A percentile compares a stretch with the other conserved stretches of the same genome.
Evolutionary conservation across 2,797 vertebrate species (phyloP).

Genomic region (Thaleichthys pacificus): DNA sequence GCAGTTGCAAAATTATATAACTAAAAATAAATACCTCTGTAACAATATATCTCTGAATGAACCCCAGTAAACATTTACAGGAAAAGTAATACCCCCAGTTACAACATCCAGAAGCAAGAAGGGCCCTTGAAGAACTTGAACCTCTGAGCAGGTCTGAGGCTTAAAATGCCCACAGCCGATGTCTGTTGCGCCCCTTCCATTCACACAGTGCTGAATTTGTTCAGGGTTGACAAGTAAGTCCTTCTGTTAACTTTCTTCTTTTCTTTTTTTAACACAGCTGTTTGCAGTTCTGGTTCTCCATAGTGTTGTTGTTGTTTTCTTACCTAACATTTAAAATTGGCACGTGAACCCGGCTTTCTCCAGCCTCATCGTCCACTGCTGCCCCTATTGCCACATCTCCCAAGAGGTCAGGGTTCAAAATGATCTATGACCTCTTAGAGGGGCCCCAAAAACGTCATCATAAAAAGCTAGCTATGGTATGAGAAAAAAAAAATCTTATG

Average conservation of each 20-base stretch:
- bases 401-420: conserved; percentile 17
- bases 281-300: conserved; percentile 1
- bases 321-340: neutral
- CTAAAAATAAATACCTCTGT: conserved; percentile 21
- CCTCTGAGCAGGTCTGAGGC: conserved; percentile 43
- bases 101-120: conserved; percentile 2
- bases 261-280: neutral
- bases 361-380: conserved; percentile 26
- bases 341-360: conserved; percentile 18
- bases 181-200: neutral
- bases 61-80: conserved; percentile 18
- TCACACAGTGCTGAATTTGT: conserved; percentile 11
- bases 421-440: neutral
- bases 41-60: conserved; percentile 16
- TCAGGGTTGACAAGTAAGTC: conserved; percentile 15
- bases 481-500: too few species aligned
- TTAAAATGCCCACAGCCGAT: conserved; percentile 34
- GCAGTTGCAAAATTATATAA: neutral
- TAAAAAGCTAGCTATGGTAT: too few species aligned
- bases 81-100: neutral
- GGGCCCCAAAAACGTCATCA: neutral
- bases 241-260: too few species aligned
- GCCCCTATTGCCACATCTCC: conserved; percentile 57
- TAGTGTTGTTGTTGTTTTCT: conserved; percentile 4
- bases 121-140: conserved; percentile 28